Evolutionary conservation across 64 coral and sea anemone species (phyloP).

Genomic region (Montipora foliosa): DNA sequence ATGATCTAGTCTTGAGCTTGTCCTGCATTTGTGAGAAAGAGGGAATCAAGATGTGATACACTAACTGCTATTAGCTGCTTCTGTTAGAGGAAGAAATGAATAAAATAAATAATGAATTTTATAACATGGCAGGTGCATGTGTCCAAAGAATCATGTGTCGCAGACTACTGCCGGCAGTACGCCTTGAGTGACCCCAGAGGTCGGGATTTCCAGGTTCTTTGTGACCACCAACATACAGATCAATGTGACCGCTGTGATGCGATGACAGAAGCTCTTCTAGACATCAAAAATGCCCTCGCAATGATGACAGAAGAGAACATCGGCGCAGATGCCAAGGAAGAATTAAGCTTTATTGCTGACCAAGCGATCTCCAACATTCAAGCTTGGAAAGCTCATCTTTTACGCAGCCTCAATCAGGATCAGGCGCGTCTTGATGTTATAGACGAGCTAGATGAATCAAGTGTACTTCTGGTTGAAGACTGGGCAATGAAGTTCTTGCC

Average conservation of each 20-base stretch:
- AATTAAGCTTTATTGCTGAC: neutral
- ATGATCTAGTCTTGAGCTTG: neutral
- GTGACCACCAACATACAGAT: constrained; percentile 5
- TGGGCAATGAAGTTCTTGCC: constrained; percentile 52
- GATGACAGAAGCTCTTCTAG: neutral
- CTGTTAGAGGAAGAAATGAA: neutral
- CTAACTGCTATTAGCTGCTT: neutral
- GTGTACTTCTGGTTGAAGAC: constrained; percentile 23
- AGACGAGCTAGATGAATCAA: neutral
- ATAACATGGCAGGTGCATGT: neutral
- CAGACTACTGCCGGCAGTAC: constrained; percentile 13
- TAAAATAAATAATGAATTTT: neutral
- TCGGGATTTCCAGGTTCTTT: neutral
- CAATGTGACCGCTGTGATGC: neutral
- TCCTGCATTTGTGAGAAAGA: neutral
- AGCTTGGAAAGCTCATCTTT: constrained; percentile 35
- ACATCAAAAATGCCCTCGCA: neutral
- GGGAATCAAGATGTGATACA: neutral
- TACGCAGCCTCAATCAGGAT: constrained; percentile 49
- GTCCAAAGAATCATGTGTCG: neutral
- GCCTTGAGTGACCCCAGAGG: constrained; percentile 8
- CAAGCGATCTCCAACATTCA: constrained; percentile 16
- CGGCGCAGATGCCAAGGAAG: neutral
- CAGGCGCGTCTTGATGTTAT: constrained; percentile 11
- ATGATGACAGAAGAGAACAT: neutral